A percentile compares a stretch with the other conserved stretches of the same genome.
These are phyloP conservation scores for Ursus arctos DNA, from an alignment of 2,113 vertebrate species.

Conservation along the genomic window DNA sequence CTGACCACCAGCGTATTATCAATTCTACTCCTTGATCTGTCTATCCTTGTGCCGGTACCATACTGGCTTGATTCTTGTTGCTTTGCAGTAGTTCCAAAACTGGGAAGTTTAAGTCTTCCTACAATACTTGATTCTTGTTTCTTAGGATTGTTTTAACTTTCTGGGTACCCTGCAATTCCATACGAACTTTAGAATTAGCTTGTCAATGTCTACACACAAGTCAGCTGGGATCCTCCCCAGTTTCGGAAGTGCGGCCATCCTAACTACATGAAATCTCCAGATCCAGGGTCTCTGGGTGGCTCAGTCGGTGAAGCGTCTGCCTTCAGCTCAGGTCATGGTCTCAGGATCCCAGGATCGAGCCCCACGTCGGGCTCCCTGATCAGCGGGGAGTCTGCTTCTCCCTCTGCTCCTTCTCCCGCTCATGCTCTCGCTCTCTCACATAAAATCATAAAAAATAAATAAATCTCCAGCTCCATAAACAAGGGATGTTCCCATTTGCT, in stretches of 20 bases:
- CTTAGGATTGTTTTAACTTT: neutral
- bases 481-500: neutral
- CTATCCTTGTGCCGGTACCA: neutral
- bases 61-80: neutral
- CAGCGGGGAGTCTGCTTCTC: neutral
- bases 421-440: too few relatives aligned
- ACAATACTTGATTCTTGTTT: neutral
- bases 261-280: neutral
- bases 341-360: neutral
- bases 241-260: neutral
- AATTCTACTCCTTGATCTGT: too few relatives aligned
- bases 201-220: neutral
- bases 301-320: neutral
- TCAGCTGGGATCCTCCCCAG: neutral
- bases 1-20: accelerated
- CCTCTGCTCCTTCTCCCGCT: neutral
- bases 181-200: neutral
- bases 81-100: neutral
- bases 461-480: neutral
- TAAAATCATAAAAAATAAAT: neutral
- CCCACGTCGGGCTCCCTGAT: neutral
- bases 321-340: neutral
- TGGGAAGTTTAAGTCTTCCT: neutral
- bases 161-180: neutral
- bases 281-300: neutral